Evolutionary conservation across 2,888 invertebrate genomes (phyloP).

Genomic region (Drosophila pegasa): DNA sequence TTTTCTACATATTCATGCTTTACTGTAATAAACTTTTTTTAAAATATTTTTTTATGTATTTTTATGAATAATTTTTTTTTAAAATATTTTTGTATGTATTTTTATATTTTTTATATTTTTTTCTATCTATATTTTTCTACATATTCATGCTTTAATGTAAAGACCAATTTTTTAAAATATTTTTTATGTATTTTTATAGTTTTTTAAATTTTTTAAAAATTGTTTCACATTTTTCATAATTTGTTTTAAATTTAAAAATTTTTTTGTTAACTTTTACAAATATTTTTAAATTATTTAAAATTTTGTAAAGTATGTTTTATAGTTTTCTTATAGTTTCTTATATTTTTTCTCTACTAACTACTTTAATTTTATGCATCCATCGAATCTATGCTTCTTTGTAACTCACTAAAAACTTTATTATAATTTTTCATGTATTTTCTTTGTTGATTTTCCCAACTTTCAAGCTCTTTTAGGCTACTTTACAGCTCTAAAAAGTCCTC

Average conservation of each 20-base stretch:
- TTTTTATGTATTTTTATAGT: too few species aligned
- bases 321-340: too few species aligned
- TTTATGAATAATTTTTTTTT: too few species aligned
- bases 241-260: too few species aligned
- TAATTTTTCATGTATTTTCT: background rate
- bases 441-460: background rate
- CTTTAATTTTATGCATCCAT: background rate
- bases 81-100: too few species aligned
- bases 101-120: too few species aligned
- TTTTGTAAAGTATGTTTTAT: too few species aligned
- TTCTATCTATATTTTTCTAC: background rate
- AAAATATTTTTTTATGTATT: background rate
- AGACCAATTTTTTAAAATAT: too few species aligned
- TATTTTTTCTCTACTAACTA: background rate
- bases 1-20: background rate
- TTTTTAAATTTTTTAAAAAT: too few species aligned
- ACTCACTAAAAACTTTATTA: constrained; percentile 17
- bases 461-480: background rate
- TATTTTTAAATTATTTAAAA: too few species aligned
- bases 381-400: background rate
- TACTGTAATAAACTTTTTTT: background rate
- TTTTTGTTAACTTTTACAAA: too few species aligned
- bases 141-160: background rate
- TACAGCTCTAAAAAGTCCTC: background rate
- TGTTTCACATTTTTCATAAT: too few species aligned